Evolutionary conservation across 2,797 vertebrate genomes (phyloP).

Genomic region (Platalea minor): DNA sequence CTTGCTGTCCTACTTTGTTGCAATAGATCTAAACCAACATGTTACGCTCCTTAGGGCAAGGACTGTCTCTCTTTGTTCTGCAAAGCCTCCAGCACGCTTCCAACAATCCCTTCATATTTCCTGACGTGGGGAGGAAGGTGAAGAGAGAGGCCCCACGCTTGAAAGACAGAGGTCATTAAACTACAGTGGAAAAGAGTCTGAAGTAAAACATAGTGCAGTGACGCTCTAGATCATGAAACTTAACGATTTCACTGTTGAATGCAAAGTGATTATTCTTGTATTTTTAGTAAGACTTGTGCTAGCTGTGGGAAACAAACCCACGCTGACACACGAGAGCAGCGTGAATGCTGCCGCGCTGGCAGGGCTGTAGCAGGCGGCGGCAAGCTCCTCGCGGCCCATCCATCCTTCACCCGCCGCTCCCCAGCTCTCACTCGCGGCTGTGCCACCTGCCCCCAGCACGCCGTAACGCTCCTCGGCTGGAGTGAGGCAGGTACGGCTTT

Average conservation of each 20-base stretch:
- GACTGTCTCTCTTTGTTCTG: neutral
- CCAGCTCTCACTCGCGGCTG: rapidly evolving
- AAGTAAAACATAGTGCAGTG: neutral
- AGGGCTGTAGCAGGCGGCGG: rapidly evolving
- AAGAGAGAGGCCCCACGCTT: neutral
- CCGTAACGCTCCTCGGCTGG: rapidly evolving
- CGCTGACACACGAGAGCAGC: rapidly evolving
- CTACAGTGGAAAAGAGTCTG: neutral
- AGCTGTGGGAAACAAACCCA: neutral
- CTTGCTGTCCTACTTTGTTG: neutral
- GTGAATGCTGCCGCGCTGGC: neutral
- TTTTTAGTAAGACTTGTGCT: neutral
- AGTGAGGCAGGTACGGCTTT: rapidly evolving
- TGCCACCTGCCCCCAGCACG: neutral
- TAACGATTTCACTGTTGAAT: neutral
- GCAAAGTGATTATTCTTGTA: neutral
- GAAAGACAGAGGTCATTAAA: neutral
- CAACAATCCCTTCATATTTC: neutral
- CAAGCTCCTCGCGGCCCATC: rapidly evolving
- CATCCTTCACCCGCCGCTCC: rapidly evolving
- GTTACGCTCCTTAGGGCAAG: neutral
- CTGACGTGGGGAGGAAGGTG: neutral
- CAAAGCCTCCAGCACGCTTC: neutral
- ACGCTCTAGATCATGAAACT: neutral
- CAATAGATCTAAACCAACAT: neutral